Evolutionary conservation across 2,113 vertebrate species (phyloP).

Genomic region (Scophthalmus maximus): DNA sequence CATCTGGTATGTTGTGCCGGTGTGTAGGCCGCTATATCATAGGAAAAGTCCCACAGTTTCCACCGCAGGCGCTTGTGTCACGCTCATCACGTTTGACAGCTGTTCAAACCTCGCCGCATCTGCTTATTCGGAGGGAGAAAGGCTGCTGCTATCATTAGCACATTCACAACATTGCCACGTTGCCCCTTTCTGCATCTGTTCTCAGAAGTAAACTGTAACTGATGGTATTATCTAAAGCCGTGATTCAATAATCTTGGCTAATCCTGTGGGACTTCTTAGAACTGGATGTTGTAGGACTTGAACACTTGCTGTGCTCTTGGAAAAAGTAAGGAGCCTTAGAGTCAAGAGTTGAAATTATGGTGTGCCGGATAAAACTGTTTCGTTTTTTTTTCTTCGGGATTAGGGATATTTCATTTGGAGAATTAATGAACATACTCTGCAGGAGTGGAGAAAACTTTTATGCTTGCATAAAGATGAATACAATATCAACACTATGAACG

Average conservation of each 20-base stretch:
- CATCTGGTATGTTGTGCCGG: slow-evolving; percentile 55
- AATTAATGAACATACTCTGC: slow-evolving; percentile 59
- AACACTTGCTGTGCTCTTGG: slow-evolving; percentile 76
- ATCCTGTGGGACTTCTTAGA: slow-evolving; percentile 77
- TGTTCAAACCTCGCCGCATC: slow-evolving; percentile 76
- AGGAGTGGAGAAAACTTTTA: slow-evolving; percentile 21
- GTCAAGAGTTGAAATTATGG: slow-evolving; percentile 70
- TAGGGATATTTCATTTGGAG: slow-evolving; percentile 66
- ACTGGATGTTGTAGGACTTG: slow-evolving; percentile 72
- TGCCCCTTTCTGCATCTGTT: slow-evolving; percentile 74
- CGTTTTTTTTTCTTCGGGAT: slow-evolving; percentile 74
- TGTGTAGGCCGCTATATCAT: slow-evolving; percentile 68
- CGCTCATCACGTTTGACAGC: slow-evolving; percentile 79
- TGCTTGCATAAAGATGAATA: slow-evolving; percentile 10
- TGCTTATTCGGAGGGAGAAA: slow-evolving; percentile 72
- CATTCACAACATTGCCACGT: slow-evolving; percentile 74
- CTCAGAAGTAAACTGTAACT: slow-evolving; percentile 80
- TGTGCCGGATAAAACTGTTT: slow-evolving; percentile 65
- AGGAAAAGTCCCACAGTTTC: slow-evolving; percentile 62
- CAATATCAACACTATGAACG: slow-evolving; percentile 22
- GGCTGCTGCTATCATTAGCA: slow-evolving; percentile 76
- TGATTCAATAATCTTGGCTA: slow-evolving; percentile 83
- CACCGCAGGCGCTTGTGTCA: slow-evolving; percentile 76
- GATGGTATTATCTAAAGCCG: slow-evolving; percentile 81
- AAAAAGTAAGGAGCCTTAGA: slow-evolving; percentile 73